phyloP scores from a whole-genome alignment of 2,797 vertebrate genomes.

The Fundulus diaphanus region DNA sequence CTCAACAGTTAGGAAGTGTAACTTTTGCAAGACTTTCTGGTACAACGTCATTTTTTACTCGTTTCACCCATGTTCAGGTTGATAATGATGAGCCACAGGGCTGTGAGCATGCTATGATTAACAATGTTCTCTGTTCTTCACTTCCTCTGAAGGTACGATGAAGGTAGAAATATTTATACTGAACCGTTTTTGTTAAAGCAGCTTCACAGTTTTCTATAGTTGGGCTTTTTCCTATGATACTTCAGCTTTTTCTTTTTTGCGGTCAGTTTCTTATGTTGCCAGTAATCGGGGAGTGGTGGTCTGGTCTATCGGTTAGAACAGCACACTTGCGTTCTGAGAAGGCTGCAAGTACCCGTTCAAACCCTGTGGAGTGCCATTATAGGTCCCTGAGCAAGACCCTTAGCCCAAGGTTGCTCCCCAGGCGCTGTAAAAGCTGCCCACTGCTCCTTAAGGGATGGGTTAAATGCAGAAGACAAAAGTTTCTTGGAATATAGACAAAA shows the following conservation, averaged over 20 bases:
- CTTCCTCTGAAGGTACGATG: not conserved
- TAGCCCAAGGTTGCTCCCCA: too few relatives aligned
- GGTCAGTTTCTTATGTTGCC: not conserved
- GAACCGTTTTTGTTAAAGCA: not conserved
- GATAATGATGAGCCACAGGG: constrained; percentile 14
- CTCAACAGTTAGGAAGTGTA: constrained; percentile 10
- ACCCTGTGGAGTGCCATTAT: too few relatives aligned
- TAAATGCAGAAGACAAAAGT: too few relatives aligned
- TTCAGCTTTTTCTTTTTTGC: not conserved
- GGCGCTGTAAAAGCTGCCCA: too few relatives aligned
- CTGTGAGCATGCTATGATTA: constrained; percentile 7
- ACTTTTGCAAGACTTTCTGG: constrained; percentile 21
- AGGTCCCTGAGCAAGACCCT: too few relatives aligned
- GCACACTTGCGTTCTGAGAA: too few relatives aligned
- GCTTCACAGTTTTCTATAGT: not conserved
- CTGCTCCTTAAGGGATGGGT: too few relatives aligned
- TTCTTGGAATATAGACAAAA: too few relatives aligned
- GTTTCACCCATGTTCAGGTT: not conserved
- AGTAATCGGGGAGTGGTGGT: too few relatives aligned
- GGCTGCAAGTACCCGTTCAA: too few relatives aligned
- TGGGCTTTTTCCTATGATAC: not conserved
- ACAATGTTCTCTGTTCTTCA: constrained; percentile 6
- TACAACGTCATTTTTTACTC: constrained; percentile 25
- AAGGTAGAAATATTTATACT: constrained; percentile 1
- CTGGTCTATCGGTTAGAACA: too few relatives aligned